Base-by-base conservation (phyloP, 2,797 vertebrate species). In the Tokudaia tokunoshimensis region DNA sequence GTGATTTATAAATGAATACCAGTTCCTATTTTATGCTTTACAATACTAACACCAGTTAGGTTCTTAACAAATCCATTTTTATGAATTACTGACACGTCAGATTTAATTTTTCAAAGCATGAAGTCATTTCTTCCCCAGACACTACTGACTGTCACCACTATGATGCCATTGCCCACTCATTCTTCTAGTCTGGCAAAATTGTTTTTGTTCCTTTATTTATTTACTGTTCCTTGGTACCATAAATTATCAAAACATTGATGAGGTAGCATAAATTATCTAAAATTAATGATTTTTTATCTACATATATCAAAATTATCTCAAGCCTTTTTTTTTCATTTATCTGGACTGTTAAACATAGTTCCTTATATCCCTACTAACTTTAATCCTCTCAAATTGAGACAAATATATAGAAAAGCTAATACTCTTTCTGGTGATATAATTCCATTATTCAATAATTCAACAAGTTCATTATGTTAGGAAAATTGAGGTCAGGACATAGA, bases 71-170 rank as follows among this genome's bases (percentile, higher is more conserved):
- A 95, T 59, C 19, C 47, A 2, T n/a, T 65, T 89, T 83, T 37
- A 94, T 95, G 29, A 92, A 84, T 96, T 95, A 59, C 55, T 94
- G 41, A 75, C 19, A 80, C 8, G 41, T 74, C 31, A 91, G n/a
- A 61, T 87, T 88, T 87, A 93, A 78, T 26, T 52, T 93, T 72
- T 88, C 57, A 91, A 95, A 67, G 85, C 80, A 74, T 17, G 91
- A 91, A 87, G 55, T 95, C 14, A 63, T 37, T 72, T 96, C n/a
- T 47, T 41, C 4, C 17, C 22, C n/a, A 78, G 70, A 79, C 0
- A 91, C 13, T 37, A 83, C n/a, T 93, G 86, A 47, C 76, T 95
- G 86, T 91, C 55, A 88, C n/a, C 13, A 87, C 59, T 13, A 63
- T 87, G 50, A 55, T 47, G 76, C 31, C 14, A 59, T 86, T 8